Base-by-base conservation (phyloP, 2,113 vertebrate genomes). In the Panthera leo region DNA sequence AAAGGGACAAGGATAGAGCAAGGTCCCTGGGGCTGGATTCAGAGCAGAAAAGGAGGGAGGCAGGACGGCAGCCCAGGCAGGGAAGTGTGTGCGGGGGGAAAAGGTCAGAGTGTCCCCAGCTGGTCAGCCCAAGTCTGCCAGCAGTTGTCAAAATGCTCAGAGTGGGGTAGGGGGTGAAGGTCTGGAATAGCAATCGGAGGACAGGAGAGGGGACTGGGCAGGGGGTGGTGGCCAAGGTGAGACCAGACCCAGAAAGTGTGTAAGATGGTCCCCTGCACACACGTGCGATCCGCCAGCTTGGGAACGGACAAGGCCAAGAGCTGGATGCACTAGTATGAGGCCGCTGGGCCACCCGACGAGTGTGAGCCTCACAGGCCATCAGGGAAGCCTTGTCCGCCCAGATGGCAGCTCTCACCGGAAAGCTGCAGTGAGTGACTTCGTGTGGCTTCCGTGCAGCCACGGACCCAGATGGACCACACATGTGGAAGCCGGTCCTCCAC, bases 401-500 rank as follows among this genome's bases (percentile, higher is more conserved):
- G 63, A 13, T 5, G 1, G 27, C 63, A 13, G 63, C 4, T 12
- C 63, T 65, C 29, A 31, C 65, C 14, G 29, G 27, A 31, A 31
- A 14, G 65, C 65, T 14, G 65, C 65, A 5, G 63, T 15, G 53
- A 55, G 53, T 15, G 53, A 55, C 53, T 15, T 16, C 53, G 1
- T 18, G 55, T 58, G 55, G 55, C 55, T 2, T 55, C n/a, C 11
- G 4, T 7, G 78, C 18, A n/a, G 34, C 31, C 1, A 27, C 23
- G 16, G 85, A 29, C 27, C 86, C 14, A 19, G 34, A 58, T 25
- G 73, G 48, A 19, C 23, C 18, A 14, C 16, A 9, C 25, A 9
- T 1, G 19, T 15, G n/a, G 34, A 58, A 13, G 51, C n/a, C 12
- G 3, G 3, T 39, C 7, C 3, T 4, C 10, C 27, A 2, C 16